Percentiles rank a stretch among this genome's conserved stretches.
Conservation (phyloP, 92 coral and sea anemone genomes). For the Zoanthus gigantus region DNA sequence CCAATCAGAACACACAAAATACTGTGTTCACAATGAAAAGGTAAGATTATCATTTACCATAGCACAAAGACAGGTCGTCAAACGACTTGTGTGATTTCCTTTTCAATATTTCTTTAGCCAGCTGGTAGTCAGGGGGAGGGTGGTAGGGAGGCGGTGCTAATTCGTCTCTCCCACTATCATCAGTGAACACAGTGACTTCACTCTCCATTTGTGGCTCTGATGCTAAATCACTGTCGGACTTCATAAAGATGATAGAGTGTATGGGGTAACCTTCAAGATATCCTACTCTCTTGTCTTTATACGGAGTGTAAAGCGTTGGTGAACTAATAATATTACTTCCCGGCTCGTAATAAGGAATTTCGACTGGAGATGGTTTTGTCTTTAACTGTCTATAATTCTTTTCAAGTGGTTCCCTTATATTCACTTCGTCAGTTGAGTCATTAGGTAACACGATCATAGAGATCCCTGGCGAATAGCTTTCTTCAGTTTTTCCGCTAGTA, state of each 20-base stretch:
- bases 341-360: background rate
- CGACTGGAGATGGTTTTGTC: background rate
- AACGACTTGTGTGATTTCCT: constrained; percentile 58
- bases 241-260: constrained; percentile 55
- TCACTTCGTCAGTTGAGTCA: background rate
- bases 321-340: background rate
- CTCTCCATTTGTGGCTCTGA: constrained; percentile 67
- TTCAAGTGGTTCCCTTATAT: background rate
- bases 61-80: constrained; percentile 47
- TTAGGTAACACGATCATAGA: background rate
- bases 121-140: constrained; percentile 79
- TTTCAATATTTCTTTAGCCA: constrained; percentile 46
- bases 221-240: constrained; percentile 44
- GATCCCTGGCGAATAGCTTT: background rate
- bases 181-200: constrained; percentile 77
- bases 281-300: constrained; percentile 35
- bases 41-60: constrained; percentile 33
- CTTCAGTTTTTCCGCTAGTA: background rate
- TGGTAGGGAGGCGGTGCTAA: constrained; percentile 69
- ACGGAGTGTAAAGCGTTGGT: constrained; percentile 43
- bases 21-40: background rate
- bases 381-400: background rate
- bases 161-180: constrained; percentile 43
- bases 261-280: constrained; percentile 53
- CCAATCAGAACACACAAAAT: too few species aligned